These are phyloP conservation scores for Porphyrio hochstetteri DNA, from an alignment of 2,113 vertebrate species.

Conservation along the genomic window DNA sequence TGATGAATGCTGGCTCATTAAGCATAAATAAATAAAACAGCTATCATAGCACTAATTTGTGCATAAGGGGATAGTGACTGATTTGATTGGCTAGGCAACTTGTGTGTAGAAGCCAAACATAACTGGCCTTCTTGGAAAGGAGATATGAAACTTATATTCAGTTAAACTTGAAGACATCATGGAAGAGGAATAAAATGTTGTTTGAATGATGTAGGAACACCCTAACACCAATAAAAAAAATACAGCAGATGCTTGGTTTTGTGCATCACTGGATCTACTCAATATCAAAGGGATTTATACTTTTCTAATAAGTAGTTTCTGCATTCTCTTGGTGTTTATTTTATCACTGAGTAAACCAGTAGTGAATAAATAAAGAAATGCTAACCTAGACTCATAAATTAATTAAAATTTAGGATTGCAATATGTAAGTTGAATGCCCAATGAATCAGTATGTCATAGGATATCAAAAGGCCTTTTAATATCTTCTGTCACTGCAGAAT, in stretches of 20 bases:
- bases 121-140: not conserved
- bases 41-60: not conserved
- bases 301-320: not conserved
- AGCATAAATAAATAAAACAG: fast-evolving
- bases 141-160: not conserved
- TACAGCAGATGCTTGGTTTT: not conserved
- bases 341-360: not conserved
- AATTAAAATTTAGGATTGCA: not conserved
- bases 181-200: not conserved
- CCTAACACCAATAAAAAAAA: not conserved
- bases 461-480: not conserved
- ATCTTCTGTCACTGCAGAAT: not conserved
- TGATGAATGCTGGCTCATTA: not conserved
- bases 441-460: not conserved
- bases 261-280: not conserved
- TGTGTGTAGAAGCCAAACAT: not conserved
- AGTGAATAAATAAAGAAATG: not conserved
- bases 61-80: not conserved
- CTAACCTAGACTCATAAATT: not conserved
- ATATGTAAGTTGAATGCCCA: not conserved
- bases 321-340: not conserved
- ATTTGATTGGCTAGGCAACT: not conserved
- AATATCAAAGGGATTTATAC: not conserved
- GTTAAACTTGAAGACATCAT: not conserved
- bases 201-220: not conserved